Evolutionary conservation across 2,113 vertebrate species (phyloP).

Genomic region (Hiodon tergisus): DNA sequence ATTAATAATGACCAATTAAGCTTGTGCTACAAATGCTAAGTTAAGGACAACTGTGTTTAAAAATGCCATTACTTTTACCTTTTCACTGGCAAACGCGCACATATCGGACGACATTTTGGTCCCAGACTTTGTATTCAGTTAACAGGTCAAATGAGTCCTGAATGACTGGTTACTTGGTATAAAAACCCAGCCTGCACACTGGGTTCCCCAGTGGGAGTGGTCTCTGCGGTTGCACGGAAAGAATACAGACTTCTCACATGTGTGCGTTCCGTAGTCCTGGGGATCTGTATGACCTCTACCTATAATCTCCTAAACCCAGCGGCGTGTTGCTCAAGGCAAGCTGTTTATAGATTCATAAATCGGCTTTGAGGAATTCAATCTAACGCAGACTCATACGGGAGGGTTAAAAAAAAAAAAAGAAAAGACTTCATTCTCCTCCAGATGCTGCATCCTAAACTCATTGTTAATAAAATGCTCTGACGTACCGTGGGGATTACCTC

Average conservation of each 20-base stretch:
- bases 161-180: no score
- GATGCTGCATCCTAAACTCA: slow-evolving; percentile 26
- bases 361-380: slow-evolving; percentile 31
- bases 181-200: no score
- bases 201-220: no score
- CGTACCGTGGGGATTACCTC: background rate
- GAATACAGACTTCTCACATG: background rate
- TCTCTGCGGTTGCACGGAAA: no score
- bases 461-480: background rate
- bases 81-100: no score
- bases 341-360: slow-evolving; percentile 25
- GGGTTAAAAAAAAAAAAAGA: background rate
- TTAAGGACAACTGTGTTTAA: no score
- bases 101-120: no score
- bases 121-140: no score
- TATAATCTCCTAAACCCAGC: slow-evolving; percentile 11
- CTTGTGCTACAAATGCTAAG: no score
- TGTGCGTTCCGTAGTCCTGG: background rate
- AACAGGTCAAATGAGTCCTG: no score
- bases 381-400: slow-evolving; percentile 15
- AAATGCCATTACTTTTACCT: no score
- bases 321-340: slow-evolving; percentile 13
- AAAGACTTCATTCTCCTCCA: slow-evolving; percentile 5
- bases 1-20: no score
- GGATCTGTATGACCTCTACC: background rate